Base-by-base conservation (phyloP, 2,113 vertebrate genomes). In the Phrynosoma blainvillii region DNA sequence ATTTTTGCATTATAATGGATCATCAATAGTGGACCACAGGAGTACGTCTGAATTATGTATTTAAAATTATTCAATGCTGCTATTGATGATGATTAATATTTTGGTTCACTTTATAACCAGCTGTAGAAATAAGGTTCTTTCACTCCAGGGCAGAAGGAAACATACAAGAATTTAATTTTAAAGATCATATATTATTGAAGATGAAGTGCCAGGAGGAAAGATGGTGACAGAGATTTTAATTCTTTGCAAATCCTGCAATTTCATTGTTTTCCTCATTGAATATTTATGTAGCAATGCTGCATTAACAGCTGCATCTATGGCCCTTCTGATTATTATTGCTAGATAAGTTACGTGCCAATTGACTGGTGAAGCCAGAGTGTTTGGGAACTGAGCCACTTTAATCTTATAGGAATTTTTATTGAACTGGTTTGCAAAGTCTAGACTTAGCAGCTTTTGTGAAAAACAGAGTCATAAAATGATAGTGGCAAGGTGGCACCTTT, bases 181-280 rank as follows among this genome's bases (percentile, higher is more conserved):
- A 84, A 91, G 40, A 87, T 88, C 73, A 84, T 85, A 71, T 84
- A 20, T 87, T 87, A 91, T 71, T 73, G 47, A 92, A 84, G 54
- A 30, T 83, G 30, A 79, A 91, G 81, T 75, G 56, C 84, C 91
- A 81, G 62, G 8, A 74, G 92, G 76, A 27, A 77, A 89, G 73
- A 79, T 66, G 75, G 82, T 88, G 88, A 79, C 14, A 73, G 86
- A 87, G 87, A 89, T 87, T 87, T 92, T 89, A 88, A 84, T 91
- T 90, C 84, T 84, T 90, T 84, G 18, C 88, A 85, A 87, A 54
- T 86, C 59, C 82, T 85, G 70, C 23, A 88, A 75, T 92, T 89
- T 83, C 86, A 91, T 92, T 90, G 91, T 76, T 84, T 88, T 59
- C 65, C n/a, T 52, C 82, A 81, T 42, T 89, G 83, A 79, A 70